phyloP scores from a whole-genome alignment of 2,797 vertebrate species.

The Tragelaphus oryx region DNA sequence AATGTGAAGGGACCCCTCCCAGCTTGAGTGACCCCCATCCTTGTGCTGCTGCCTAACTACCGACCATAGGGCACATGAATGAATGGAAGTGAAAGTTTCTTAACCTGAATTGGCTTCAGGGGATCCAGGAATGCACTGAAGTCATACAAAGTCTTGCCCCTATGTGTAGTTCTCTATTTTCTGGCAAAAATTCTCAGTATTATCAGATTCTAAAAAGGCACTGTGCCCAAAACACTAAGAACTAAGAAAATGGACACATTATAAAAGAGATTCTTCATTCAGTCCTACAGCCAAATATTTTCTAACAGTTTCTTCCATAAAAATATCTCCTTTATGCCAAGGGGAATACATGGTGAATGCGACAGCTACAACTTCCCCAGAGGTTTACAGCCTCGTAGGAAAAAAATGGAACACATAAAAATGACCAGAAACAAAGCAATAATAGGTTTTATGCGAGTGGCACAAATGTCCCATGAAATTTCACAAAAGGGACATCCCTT shows the following conservation, averaged over 20 bases:
- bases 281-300: neutral
- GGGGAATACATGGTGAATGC: neutral
- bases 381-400: neutral
- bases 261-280: neutral
- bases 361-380: neutral
- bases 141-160: neutral
- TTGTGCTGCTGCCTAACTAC: neutral
- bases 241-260: neutral
- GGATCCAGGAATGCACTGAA: neutral
- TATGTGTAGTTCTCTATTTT: neutral
- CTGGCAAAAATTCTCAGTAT: neutral
- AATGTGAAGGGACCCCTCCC: neutral
- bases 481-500: neutral
- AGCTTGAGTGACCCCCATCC: too few relatives aligned
- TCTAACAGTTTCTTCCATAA: neutral
- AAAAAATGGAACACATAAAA: neutral
- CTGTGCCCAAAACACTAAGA: neutral
- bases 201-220: neutral
- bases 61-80: neutral
- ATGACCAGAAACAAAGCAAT: conserved; percentile 3
- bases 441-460: neutral
- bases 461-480: neutral
- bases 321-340: neutral
- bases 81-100: neutral
- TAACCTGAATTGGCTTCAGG: neutral